Percentiles rank a stretch among this genome's conserved stretches.
Evolutionary conservation across 64 coral and sea anemone genomes (phyloP).

Genomic region (Actinia tenebrosa): DNA sequence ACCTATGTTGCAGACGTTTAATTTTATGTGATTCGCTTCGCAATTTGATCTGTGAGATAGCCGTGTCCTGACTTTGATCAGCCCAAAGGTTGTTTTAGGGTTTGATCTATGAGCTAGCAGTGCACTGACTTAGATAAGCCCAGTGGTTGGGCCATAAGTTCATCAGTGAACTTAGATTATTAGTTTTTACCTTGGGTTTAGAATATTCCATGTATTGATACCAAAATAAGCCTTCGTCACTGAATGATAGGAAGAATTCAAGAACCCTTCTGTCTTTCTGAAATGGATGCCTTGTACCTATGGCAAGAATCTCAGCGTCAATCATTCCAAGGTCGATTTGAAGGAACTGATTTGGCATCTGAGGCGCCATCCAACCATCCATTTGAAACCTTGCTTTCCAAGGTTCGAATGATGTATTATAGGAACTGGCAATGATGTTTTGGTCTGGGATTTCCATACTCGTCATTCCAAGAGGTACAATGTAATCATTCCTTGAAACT

Average conservation of each 20-base stretch:
- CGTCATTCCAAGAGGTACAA: slow-evolving; percentile 22
- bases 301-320: background rate
- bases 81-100: no score
- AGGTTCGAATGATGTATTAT: background rate
- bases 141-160: no score
- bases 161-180: background rate
- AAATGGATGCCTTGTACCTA: background rate
- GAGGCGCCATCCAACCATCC: background rate
- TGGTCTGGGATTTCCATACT: background rate
- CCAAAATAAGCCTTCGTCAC: slow-evolving; percentile 49
- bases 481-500: background rate
- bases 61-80: no score
- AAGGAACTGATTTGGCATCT: background rate
- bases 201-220: slow-evolving; percentile 35
- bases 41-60: no score
- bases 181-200: slow-evolving; percentile 31
- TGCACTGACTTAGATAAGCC: no score
- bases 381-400: slow-evolving; percentile 14
- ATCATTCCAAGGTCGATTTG: slow-evolving; percentile 15
- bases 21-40: no score
- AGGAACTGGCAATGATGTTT: slow-evolving; percentile 4
- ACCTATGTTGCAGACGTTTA: no score
- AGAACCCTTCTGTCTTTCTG: background rate
- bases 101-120: no score
- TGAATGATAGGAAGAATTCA: slow-evolving; percentile 49